Percentiles rank a stretch among this genome's conserved stretches.
Evolutionary conservation across 2,797 vertebrate species (phyloP).

Genomic region (Moxostoma hubbsi): DNA sequence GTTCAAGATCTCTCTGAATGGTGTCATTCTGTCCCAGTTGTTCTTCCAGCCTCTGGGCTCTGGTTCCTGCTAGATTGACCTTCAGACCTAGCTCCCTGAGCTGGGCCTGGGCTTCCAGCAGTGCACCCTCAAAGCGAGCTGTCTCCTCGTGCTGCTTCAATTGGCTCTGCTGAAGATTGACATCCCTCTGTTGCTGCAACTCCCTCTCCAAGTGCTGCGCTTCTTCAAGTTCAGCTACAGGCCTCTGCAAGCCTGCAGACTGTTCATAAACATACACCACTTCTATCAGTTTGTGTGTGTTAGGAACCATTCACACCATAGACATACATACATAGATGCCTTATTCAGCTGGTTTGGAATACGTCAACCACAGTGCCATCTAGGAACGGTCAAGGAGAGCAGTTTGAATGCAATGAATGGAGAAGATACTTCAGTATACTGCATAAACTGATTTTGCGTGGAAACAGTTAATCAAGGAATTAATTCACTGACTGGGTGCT

Average conservation of each 20-base stretch:
- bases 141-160: constrained; percentile 67
- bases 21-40: constrained; percentile 71
- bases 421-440: too few species aligned
- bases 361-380: too few species aligned
- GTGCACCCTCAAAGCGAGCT: constrained; percentile 60
- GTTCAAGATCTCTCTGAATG: constrained; percentile 67
- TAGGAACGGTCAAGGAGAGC: too few species aligned
- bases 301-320: too few species aligned
- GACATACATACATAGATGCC: too few species aligned
- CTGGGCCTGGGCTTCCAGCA: constrained; percentile 66
- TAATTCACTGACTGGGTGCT: too few species aligned
- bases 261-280: constrained; percentile 54
- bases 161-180: constrained; percentile 65
- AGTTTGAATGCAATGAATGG: too few species aligned
- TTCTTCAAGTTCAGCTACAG: constrained; percentile 71
- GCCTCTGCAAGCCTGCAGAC: constrained; percentile 75
- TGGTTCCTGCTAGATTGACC: constrained; percentile 67
- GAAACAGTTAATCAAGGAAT: too few species aligned
- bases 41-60: constrained; percentile 69
- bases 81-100: constrained; percentile 66
- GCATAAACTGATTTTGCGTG: too few species aligned
- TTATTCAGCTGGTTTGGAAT: too few species aligned
- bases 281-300: neutral
- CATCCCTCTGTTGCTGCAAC: constrained; percentile 69
- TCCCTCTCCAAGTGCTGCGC: constrained; percentile 59